These are phyloP conservation scores for Telmatherina bonti DNA, from an alignment of 2,797 vertebrate genomes.

Conservation along the genomic window DNA sequence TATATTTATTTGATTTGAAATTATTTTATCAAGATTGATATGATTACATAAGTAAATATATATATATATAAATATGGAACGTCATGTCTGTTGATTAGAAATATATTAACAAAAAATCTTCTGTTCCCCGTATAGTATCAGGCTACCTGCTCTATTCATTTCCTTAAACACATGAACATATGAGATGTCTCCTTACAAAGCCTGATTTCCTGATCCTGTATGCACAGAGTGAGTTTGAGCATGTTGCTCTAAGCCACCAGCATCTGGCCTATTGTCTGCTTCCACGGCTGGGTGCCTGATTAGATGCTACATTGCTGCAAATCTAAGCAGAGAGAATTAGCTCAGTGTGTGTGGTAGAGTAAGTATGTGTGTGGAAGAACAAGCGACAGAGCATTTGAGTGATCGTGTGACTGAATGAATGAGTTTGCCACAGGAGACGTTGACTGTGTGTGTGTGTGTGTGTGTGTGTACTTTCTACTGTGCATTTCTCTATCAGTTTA, in stretches of 20 bases:
- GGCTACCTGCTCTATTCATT: conserved; percentile 33
- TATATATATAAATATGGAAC: no score
- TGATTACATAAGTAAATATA: neutral
- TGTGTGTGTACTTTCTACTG: conserved; percentile 27
- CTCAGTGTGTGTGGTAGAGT: conserved; percentile 21
- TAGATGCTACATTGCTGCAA: conserved; percentile 65
- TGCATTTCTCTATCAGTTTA: conserved; percentile 52
- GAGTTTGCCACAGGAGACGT: conserved; percentile 35
- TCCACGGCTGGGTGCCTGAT: conserved; percentile 73
- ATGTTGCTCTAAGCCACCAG: conserved; percentile 70
- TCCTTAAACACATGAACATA: conserved; percentile 41
- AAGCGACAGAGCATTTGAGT: conserved; percentile 33
- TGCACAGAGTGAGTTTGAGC: conserved; percentile 63
- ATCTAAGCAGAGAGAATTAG: conserved; percentile 56
- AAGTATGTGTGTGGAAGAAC: conserved; percentile 27
- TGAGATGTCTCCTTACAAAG: conserved; percentile 49
- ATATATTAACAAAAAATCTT: neutral
- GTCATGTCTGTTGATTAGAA: neutral
- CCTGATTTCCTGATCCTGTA: conserved; percentile 50
- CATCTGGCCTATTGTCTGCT: conserved; percentile 78
- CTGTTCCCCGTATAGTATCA: neutral
- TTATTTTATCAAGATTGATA: neutral
- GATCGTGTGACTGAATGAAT: conserved; percentile 46
- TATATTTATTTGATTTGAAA: no score
- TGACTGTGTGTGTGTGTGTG: conserved; percentile 31